phyloP scores from a whole-genome alignment of 2,888 invertebrate genomes.

The Ormyrus nitidulus region DNA sequence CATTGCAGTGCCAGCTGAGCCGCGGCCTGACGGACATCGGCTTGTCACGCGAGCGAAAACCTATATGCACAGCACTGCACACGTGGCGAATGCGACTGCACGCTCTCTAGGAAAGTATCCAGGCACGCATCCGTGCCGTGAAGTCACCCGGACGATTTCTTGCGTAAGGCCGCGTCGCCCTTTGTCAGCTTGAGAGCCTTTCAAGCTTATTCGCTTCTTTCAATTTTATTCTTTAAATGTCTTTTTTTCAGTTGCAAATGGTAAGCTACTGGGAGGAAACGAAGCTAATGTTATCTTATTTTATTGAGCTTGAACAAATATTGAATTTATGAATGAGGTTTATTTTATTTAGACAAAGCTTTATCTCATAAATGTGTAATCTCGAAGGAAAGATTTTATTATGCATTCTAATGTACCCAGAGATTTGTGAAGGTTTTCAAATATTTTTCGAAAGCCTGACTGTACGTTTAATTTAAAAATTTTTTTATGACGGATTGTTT shows the following conservation, averaged over 20 bases:
- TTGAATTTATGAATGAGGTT: neutral
- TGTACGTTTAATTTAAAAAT: too few relatives aligned
- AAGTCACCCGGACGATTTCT: neutral
- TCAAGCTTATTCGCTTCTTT: too few relatives aligned
- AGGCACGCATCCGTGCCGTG: neutral
- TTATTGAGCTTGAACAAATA: neutral
- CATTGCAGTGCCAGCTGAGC: conserved; percentile 45
- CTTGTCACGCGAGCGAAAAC: conserved; percentile 68
- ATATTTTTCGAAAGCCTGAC: too few relatives aligned
- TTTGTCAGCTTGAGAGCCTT: too few relatives aligned
- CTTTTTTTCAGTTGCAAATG: too few relatives aligned
- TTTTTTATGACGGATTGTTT: too few relatives aligned
- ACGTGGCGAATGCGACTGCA: neutral
- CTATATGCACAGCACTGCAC: neutral
- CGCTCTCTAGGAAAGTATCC: conserved; percentile 5
- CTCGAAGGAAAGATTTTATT: too few relatives aligned
- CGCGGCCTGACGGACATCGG: conserved; percentile 66
- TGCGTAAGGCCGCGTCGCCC: neutral
- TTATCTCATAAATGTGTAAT: neutral
- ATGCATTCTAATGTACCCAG: too few relatives aligned
- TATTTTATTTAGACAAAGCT: neutral
- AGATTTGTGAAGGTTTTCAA: too few relatives aligned
- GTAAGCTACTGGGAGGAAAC: too few relatives aligned
- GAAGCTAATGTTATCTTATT: neutral
- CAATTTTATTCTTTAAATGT: too few relatives aligned